A percentile compares a stretch with the other conserved stretches of the same genome.
Conservation (phyloP, 2,888 invertebrate species). For the Ypsolopha sequella region DNA sequence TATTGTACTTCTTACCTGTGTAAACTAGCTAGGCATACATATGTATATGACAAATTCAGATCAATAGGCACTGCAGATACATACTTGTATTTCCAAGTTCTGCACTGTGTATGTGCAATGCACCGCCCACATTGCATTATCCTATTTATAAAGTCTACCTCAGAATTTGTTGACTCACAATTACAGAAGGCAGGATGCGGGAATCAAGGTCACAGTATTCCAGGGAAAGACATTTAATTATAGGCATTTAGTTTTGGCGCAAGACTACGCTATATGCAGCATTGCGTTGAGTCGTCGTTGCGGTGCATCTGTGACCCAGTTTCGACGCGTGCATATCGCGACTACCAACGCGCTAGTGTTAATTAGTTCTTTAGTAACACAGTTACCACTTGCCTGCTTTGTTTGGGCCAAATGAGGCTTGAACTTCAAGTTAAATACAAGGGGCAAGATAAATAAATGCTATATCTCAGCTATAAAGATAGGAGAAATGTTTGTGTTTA, state of each 20-base stretch:
- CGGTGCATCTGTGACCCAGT: constrained; percentile 4
- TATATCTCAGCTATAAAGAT: no score
- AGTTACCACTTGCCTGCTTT: neutral
- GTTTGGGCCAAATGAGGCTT: neutral
- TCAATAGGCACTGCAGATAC: no score
- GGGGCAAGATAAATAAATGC: no score
- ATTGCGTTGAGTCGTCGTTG: neutral
- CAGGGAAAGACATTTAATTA: neutral
- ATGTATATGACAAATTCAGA: no score
- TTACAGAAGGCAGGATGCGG: neutral
- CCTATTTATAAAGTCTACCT: no score
- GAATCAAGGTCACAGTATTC: neutral
- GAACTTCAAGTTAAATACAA: neutral
- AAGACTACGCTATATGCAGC: neutral
- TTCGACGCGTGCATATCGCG: constrained; percentile 31
- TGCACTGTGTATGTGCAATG: no score
- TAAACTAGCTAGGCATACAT: no score
- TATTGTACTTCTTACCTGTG: no score
- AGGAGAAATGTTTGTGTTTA: no score
- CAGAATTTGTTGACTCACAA: no score
- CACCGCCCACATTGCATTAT: no score
- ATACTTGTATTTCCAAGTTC: no score
- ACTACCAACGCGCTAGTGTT: neutral
- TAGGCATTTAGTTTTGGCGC: neutral
- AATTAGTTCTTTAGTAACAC: neutral